These are phyloP conservation scores for Cottus gobio DNA, from an alignment of 2,113 vertebrate genomes.

Conservation along the genomic window DNA sequence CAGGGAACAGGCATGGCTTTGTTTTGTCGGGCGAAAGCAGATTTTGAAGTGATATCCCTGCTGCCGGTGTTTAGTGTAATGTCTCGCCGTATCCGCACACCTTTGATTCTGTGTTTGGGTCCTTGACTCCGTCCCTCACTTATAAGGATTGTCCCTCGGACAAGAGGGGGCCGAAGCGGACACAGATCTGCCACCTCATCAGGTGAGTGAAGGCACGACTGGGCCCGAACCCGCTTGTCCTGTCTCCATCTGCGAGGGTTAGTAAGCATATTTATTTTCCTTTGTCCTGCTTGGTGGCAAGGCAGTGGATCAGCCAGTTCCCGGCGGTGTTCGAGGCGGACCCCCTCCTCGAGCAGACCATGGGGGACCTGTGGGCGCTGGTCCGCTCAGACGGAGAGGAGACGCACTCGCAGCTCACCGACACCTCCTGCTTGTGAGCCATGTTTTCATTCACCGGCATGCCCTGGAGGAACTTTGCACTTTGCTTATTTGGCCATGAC, in stretches of 20 bases:
- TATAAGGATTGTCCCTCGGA: constrained; percentile 83
- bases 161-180: constrained; percentile 73
- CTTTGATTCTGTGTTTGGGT: constrained; percentile 23
- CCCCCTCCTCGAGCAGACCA: constrained; percentile 84
- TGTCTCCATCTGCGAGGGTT: constrained; percentile 38
- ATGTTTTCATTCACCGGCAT: constrained; percentile 13
- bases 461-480: not conserved
- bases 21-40: constrained; percentile 60
- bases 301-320: constrained; percentile 89
- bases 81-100: not conserved
- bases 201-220: constrained; percentile 75
- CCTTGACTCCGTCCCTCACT: constrained; percentile 80
- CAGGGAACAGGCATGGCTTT: constrained; percentile 70
- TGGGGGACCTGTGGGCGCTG: constrained; percentile 86
- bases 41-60: constrained; percentile 44
- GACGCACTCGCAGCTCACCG: constrained; percentile 78
- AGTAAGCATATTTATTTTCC: constrained; percentile 62
- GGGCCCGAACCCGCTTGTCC: constrained; percentile 40
- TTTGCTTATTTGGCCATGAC: constrained; percentile 4
- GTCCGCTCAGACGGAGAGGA: constrained; percentile 81
- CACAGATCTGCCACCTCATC: constrained; percentile 83
- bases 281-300: constrained; percentile 66
- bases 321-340: constrained; percentile 86
- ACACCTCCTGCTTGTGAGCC: constrained; percentile 86
- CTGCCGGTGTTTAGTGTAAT: constrained; percentile 7